phyloP scores from a whole-genome alignment of 2,113 vertebrate species.

The Cyprinodon tularosa region DNA sequence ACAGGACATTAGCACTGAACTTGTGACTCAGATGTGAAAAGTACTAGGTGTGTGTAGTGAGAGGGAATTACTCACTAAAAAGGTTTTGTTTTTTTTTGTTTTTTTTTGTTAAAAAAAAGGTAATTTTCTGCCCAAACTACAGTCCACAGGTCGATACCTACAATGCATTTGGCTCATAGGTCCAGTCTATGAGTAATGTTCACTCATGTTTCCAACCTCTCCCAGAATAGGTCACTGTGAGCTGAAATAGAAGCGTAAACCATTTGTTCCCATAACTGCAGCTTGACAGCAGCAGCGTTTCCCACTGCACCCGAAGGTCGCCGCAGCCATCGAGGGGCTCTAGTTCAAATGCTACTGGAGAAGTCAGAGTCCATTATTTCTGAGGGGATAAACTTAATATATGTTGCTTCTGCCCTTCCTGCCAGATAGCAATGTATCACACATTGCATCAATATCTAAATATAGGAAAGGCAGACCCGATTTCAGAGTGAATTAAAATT shows the following conservation, averaged over 20 bases:
- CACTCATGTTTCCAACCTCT: background rate
- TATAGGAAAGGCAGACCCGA: background rate
- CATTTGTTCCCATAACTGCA: slow-evolving; percentile 7
- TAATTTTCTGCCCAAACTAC: background rate
- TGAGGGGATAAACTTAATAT: background rate
- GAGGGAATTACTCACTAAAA: background rate
- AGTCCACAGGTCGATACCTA: background rate
- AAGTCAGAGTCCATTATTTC: slow-evolving; percentile 3
- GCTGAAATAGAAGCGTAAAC: slow-evolving; percentile 17
- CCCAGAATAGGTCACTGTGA: slow-evolving; percentile 10
- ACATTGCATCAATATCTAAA: background rate
- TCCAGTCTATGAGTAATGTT: slow-evolving; percentile 9
- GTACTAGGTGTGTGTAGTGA: background rate
- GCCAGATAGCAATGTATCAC: background rate
- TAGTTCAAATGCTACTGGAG: slow-evolving; percentile 7
- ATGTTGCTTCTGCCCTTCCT: background rate
- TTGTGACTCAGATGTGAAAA: background rate
- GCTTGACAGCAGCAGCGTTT: slow-evolving; percentile 19
- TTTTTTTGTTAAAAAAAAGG: background rate
- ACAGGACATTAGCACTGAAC: background rate
- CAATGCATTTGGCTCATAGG: background rate
- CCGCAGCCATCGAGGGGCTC: background rate
- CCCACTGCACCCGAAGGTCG: slow-evolving; percentile 11
- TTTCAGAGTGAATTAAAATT: background rate
- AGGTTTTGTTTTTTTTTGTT: background rate